Base-by-base conservation (phyloP, 2,888 invertebrate genomes). In the Platycnemis pennipes region DNA sequence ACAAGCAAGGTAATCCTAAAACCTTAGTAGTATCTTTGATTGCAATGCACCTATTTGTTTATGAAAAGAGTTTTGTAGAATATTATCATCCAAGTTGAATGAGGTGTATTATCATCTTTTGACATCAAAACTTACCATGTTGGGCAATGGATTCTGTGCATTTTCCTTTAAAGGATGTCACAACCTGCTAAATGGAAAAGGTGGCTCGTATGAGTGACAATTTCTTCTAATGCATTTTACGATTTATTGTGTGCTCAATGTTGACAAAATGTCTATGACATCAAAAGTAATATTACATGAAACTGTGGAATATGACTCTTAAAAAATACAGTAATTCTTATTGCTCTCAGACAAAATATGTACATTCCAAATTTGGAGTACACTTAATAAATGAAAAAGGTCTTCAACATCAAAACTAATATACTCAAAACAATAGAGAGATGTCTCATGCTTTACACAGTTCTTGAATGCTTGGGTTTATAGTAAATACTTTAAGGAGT, bases 271-370 rank as follows among this genome's bases (percentile, higher is more conserved):
- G 77, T 77, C 77, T 77, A 77, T 77, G 13, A 4, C 31, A 77
- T 77, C 77, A 77, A 37, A 77, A 37, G 31, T 77, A 77, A 77
- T 77, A 77, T 77, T 77, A 37, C 77, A 31, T 77, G 37, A 77
- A 77, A 77, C 37, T n/a, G 26, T 37, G 26, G 31, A 37, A 37
- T 37, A 77, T 37, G 77, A 37, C 22, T 16, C 26, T 26, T 26
- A 63, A 26, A 1, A 63, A 26, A 77, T 77, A 37, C 77, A 77
- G 77, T 69, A 16, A 16, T 37, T 77, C 77, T 37, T 11, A 16
- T 77, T 77, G 77, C 77, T 77, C 26, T 4, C 77, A 63, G 26
- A 13, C 77, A 37, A 16, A 31, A 37, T 26, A 77, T 77, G 16
- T 37, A 26, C 77, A 16, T 77, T 8, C 37, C n/a, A 37, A 37